Evolutionary conservation across 2,888 invertebrate genomes (phyloP).

Genomic region (Phlogophora meticulosa): DNA sequence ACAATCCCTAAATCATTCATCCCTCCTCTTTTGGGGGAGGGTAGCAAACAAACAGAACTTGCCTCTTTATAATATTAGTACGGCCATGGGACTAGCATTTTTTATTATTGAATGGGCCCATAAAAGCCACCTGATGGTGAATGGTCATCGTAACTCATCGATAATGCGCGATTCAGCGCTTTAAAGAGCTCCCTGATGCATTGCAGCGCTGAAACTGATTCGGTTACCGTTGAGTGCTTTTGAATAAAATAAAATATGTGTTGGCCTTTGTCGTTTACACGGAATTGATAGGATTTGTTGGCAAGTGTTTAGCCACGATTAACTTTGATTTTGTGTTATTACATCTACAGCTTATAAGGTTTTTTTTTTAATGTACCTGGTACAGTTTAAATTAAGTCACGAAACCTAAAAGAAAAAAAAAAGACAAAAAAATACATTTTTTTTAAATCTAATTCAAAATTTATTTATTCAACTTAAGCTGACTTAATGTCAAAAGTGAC

Average conservation of each 20-base stretch:
- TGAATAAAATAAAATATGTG: conserved; percentile 59
- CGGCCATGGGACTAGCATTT: conserved; percentile 41
- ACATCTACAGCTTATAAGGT: too few species aligned
- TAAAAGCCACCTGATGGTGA: conserved; percentile 67
- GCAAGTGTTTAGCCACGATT: not conserved
- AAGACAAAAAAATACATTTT: too few species aligned
- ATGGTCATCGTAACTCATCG: conserved; percentile 68
- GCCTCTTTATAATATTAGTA: conserved; percentile 52
- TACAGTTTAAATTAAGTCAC: conserved; percentile 6
- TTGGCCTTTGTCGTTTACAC: conserved; percentile 53
- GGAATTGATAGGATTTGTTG: not conserved
- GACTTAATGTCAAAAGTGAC: too few species aligned
- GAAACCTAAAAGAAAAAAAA: too few species aligned
- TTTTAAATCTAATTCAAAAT: too few species aligned
- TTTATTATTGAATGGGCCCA: conserved; percentile 66
- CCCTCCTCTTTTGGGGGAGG: not conserved
- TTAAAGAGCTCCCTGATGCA: conserved; percentile 68
- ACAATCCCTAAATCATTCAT: conserved; percentile 46
- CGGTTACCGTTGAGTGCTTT: conserved; percentile 51
- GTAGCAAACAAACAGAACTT: conserved; percentile 50
- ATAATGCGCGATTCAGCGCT: conserved; percentile 66
- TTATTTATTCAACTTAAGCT: too few species aligned
- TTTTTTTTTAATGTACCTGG: too few species aligned
- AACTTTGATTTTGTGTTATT: too few species aligned
- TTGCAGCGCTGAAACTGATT: conserved; percentile 63